These are phyloP conservation scores for Hypomecis punctinalis DNA, from an alignment of 2,888 invertebrate genomes.

Conservation along the genomic window DNA sequence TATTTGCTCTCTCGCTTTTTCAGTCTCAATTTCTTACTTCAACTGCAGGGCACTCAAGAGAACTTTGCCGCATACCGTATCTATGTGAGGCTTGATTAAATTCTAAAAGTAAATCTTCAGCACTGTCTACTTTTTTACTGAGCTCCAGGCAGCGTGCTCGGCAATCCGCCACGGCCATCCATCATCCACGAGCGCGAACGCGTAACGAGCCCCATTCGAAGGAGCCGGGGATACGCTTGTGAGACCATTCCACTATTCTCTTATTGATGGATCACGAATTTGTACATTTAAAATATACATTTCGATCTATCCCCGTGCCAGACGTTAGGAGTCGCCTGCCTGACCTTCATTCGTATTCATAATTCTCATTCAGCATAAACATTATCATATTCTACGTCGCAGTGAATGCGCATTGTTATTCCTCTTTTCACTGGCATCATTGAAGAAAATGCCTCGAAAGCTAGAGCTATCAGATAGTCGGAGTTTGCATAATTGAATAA, in stretches of 20 bases:
- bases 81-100: neutral
- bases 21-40: too few relatives aligned
- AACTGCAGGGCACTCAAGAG: too few relatives aligned
- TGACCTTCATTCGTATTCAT: slow-evolving; percentile 58
- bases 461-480: slow-evolving; percentile 70
- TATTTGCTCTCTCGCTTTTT: too few relatives aligned
- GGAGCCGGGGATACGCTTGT: slow-evolving; percentile 59
- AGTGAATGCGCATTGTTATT: slow-evolving; percentile 65
- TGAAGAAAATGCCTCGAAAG: slow-evolving; percentile 64
- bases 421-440: slow-evolving; percentile 62
- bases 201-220: slow-evolving; percentile 81
- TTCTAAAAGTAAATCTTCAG: slow-evolving; percentile 4
- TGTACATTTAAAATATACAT: slow-evolving; percentile 61
- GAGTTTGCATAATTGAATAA: slow-evolving; percentile 79
- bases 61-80: neutral
- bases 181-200: slow-evolving; percentile 75
- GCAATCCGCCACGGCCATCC: slow-evolving; percentile 77
- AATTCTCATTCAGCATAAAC: slow-evolving; percentile 52
- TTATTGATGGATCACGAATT: slow-evolving; percentile 71
- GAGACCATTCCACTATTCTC: slow-evolving; percentile 67
- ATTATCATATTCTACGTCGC: slow-evolving; percentile 56
- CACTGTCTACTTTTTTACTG: slow-evolving; percentile 12
- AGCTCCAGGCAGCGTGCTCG: slow-evolving; percentile 54
- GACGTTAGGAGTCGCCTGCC: slow-evolving; percentile 42
- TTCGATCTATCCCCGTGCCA: slow-evolving; percentile 59